phyloP scores from a whole-genome alignment of 1,140 invertebrate species.

The Ceratosolen solmsi region DNA sequence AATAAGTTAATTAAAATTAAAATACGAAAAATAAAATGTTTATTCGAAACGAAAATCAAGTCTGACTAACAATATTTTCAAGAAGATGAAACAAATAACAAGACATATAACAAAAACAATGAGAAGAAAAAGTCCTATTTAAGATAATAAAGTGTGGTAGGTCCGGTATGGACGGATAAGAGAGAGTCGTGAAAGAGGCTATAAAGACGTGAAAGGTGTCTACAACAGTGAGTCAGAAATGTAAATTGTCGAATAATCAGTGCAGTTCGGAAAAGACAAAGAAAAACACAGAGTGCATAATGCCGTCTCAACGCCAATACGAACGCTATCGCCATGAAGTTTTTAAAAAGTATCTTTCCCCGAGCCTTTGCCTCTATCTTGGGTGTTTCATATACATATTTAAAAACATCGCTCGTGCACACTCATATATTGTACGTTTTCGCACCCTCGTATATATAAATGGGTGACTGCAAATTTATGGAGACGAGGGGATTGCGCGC shows the following conservation, averaged over 20 bases:
- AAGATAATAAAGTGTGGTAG: neutral
- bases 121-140: slow-evolving; percentile 12
- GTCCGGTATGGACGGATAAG: neutral
- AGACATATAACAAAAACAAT: neutral
- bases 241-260: slow-evolving; percentile 23
- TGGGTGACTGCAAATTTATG: too few relatives aligned
- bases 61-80: neutral
- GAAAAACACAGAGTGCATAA: neutral
- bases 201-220: neutral
- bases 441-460: too few relatives aligned
- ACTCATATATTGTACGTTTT: too few relatives aligned
- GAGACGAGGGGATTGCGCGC: neutral
- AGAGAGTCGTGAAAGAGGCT: neutral
- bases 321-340: neutral
- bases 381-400: too few relatives aligned
- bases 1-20: neutral
- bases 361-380: too few relatives aligned
- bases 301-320: neutral
- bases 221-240: slow-evolving; percentile 1
- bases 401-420: too few relatives aligned
- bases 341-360: neutral
- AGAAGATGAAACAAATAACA: neutral
- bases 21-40: neutral
- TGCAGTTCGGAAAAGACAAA: slow-evolving; percentile 5
- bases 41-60: neutral